A percentile compares a stretch with the other conserved stretches of the same genome.
phyloP scores from a whole-genome alignment of 2,888 invertebrate species.

The Tyria jacobaeae region DNA sequence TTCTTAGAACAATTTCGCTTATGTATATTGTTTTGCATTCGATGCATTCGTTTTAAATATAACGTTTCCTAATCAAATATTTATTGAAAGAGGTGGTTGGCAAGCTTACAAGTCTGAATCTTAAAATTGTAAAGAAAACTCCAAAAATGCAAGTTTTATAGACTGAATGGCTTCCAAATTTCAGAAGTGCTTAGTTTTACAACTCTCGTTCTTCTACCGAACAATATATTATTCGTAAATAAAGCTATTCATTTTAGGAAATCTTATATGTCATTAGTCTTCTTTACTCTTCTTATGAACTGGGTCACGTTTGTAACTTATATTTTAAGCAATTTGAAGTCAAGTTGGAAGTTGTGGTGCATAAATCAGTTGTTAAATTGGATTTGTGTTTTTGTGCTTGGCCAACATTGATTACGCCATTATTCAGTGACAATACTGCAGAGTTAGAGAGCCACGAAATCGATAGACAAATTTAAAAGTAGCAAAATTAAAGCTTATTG shows the following conservation, averaged over 20 bases:
- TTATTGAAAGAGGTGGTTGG: constrained; percentile 40
- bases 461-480: background rate
- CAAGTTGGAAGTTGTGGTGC: constrained; percentile 8
- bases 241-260: constrained; percentile 2
- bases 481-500: background rate
- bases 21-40: background rate
- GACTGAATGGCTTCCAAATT: constrained; percentile 30
- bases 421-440: background rate
- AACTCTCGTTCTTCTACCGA: constrained; percentile 35
- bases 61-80: constrained; percentile 45
- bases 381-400: constrained; percentile 7
- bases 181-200: constrained; percentile 33
- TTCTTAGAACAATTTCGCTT: background rate
- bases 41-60: constrained; percentile 3
- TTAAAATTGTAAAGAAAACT: constrained; percentile 17
- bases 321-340: constrained; percentile 13
- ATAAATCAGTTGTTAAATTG: constrained; percentile 20
- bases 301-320: constrained; percentile 8
- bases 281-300: constrained; percentile 6
- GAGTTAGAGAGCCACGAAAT: background rate
- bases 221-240: constrained; percentile 17
- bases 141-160: constrained; percentile 31
- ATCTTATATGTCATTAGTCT: constrained; percentile 16
- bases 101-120: constrained; percentile 19
- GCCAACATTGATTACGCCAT: constrained; percentile 9